A percentile compares a stretch with the other conserved stretches of the same genome.
Conservation (phyloP, 1,140 invertebrate genomes). For the Hylaeus volcanicus region DNA sequence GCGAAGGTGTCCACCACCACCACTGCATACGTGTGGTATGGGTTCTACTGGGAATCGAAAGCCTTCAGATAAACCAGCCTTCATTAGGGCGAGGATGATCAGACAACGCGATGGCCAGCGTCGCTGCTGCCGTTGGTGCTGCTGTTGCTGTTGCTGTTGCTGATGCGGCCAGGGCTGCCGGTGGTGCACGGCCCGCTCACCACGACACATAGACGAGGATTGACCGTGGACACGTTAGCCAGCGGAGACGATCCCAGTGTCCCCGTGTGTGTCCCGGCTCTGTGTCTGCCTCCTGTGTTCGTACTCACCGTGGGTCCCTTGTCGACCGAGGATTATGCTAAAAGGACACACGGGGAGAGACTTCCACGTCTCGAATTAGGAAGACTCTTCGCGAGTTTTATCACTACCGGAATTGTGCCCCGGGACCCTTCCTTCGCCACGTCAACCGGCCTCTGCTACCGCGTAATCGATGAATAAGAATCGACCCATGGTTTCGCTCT, state of each 20-base stretch:
- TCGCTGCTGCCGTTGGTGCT: constrained; percentile 64
- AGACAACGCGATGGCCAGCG: constrained; percentile 79
- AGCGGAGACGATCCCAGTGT: constrained; percentile 45
- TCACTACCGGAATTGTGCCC: constrained; percentile 46
- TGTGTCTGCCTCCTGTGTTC: constrained; percentile 55
- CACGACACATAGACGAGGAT: constrained; percentile 60
- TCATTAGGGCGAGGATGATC: constrained; percentile 81
- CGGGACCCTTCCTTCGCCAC: constrained; percentile 21
- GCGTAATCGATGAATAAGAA: constrained; percentile 43
- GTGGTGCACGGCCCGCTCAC: constrained; percentile 63
- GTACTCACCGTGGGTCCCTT: constrained; percentile 69
- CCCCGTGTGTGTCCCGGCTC: constrained; percentile 60
- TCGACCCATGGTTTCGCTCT: constrained; percentile 5
- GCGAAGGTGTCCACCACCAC: constrained; percentile 77
- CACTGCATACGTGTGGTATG: constrained; percentile 75
- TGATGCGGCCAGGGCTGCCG: constrained; percentile 43
- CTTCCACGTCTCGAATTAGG: constrained; percentile 73
- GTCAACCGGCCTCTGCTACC: constrained; percentile 36
- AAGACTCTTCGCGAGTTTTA: constrained; percentile 56
- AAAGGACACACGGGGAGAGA: constrained; percentile 70
- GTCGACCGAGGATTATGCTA: constrained; percentile 77
- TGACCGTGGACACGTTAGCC: constrained; percentile 53
- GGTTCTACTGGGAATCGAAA: constrained; percentile 81
- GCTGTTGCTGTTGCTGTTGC: constrained; percentile 64
- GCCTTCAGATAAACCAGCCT: constrained; percentile 80